A percentile compares a stretch with the other conserved stretches of the same genome.
Evolutionary conservation across 2,113 vertebrate genomes (phyloP).

Genomic region (Spea multiplicata): DNA sequence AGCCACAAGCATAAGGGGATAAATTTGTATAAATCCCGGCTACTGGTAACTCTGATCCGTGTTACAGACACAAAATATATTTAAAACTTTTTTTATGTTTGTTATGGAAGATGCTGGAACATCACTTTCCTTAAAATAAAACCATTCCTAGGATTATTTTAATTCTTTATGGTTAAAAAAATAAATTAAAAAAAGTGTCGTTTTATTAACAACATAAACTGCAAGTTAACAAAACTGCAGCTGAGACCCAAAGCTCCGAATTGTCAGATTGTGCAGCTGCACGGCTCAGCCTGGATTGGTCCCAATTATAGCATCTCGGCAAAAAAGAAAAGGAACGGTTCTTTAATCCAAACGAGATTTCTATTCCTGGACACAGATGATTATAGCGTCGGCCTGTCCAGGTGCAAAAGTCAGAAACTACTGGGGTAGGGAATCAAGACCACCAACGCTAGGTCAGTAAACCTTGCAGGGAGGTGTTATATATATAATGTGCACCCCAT

Average conservation of each 20-base stretch:
- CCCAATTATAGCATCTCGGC: slow-evolving; percentile 21
- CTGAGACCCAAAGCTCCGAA: slow-evolving; percentile 6
- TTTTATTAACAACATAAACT: slow-evolving; percentile 1
- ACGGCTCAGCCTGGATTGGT: slow-evolving; percentile 8
- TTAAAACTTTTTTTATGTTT: slow-evolving; percentile 34
- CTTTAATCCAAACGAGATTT: slow-evolving; percentile 5
- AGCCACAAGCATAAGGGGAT: slow-evolving; percentile 15
- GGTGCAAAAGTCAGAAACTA: too few species aligned
- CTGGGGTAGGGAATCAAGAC: too few species aligned
- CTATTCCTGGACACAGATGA: too few species aligned
- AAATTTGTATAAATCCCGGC: slow-evolving; percentile 36
- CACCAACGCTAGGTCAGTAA: too few species aligned
- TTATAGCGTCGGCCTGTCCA: too few species aligned
- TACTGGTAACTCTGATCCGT: slow-evolving; percentile 43
- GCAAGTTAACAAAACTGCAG: slow-evolving; percentile 21
- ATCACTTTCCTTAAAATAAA: slow-evolving; percentile 23
- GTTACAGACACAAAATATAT: slow-evolving; percentile 34
- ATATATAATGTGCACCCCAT: too few species aligned
- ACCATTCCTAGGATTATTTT: not conserved
- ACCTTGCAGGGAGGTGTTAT: too few species aligned
- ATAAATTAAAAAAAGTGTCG: too few species aligned
- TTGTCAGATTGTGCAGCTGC: slow-evolving; percentile 24
- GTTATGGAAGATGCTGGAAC: slow-evolving; percentile 44
- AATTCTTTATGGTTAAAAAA: not conserved
- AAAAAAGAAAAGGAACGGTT: not conserved